These are phyloP conservation scores for Cydia fagiglandana DNA, from an alignment of 1,140 invertebrate species.

Conservation along the genomic window DNA sequence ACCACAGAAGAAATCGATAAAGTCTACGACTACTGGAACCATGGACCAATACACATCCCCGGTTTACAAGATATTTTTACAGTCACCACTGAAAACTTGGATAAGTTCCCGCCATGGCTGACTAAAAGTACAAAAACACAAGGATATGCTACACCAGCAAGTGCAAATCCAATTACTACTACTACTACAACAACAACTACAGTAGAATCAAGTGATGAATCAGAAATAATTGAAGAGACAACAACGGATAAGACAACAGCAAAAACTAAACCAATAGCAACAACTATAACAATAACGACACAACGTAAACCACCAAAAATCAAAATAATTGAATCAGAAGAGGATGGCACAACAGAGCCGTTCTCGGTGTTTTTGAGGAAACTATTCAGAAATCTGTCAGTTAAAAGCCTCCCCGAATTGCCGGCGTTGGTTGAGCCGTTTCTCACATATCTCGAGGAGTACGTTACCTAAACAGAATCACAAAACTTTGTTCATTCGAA, in stretches of 20 bases:
- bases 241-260: not conserved
- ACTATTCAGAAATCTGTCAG: not conserved
- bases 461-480: not conserved
- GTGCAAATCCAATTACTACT: not conserved
- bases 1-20: not conserved
- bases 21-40: not conserved
- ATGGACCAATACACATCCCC: not conserved
- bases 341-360: not conserved
- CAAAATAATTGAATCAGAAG: not conserved
- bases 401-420: not conserved
- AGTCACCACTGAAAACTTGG: not conserved
- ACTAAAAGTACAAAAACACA: not conserved
- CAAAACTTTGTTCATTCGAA: not conserved
- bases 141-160: not conserved
- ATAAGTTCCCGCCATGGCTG: not conserved
- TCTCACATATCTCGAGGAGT: not conserved
- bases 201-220: not conserved
- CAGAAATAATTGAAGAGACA: not conserved
- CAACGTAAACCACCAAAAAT: not conserved
- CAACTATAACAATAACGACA: not conserved
- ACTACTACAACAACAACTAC: not conserved
- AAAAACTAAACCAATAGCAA: not conserved
- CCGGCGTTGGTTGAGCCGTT: not conserved
- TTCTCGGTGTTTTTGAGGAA: not conserved
- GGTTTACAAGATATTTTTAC: not conserved